Base-by-base conservation (phyloP, 1,140 invertebrate species). In the Gonatopus flavifemur region DNA sequence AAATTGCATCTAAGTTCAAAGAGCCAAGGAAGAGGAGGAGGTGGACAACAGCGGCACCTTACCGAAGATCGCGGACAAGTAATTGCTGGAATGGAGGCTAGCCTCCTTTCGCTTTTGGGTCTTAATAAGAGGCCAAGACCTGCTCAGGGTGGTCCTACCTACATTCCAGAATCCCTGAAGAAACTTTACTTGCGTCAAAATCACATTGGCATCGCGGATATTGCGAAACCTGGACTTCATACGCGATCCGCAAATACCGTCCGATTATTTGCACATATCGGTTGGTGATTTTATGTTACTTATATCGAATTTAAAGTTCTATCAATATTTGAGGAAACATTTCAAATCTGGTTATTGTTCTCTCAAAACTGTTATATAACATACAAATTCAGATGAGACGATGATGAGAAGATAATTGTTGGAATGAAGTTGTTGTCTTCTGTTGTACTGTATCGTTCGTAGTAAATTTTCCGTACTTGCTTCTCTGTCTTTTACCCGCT, bases 161-260 rank as follows among this genome's bases (percentile, higher is more conserved):
- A 82, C 25, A 84, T 94, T 64, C 91, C 92, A 25, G 83, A 87
- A 57, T 88, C 87, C 41, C 85, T 94, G 82, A 83, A 86, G 68
- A 80, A 89, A 62, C 80, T 94, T 50, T 93, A 93, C 73, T 80
- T 81, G 49, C 80, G 81, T 60, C 84, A 88, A 59, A 85, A 82
- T 62, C 79, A 81, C 45, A 66, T 77, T 46, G 84, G 83, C 55
- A 84, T 82, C 45, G 76, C 83, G 20, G 78, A 82, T 55, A 80
- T 90, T 40, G 86, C 86, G 43, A 84, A 84, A 58, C 84, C 84
- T 52, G 88, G 87, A 41, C 74, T 86, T 49, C 79, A 86, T 54
- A 81, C 83, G 9, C 79, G 82, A 49, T 83, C 83, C 44, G 89
- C 92, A 49, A 94, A 94, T 76, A 94, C 91, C 30, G 88, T 93